Percentiles rank a stretch among this genome's conserved stretches.
These are phyloP conservation scores for Cataglyphis rosenhaueri DNA, from an alignment of 2,888 invertebrate genomes.

Conservation along the genomic window DNA sequence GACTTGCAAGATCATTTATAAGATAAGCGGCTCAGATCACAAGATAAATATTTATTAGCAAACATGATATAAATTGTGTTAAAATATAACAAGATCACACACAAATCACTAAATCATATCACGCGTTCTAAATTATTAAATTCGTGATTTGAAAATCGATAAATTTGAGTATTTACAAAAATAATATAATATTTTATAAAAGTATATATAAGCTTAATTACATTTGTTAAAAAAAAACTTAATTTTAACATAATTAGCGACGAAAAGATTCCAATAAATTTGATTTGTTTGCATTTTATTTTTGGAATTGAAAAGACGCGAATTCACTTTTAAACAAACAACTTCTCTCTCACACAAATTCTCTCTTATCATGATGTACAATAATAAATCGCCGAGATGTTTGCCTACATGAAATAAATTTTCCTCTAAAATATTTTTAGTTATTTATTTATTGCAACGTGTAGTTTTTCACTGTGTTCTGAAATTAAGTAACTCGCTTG, in stretches of 20 bases:
- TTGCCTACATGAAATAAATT: constrained; percentile 1
- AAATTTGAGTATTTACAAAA: constrained; percentile 3
- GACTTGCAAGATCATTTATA: neutral
- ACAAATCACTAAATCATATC: neutral
- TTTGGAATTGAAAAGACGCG: neutral
- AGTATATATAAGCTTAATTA: neutral
- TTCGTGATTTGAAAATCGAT: neutral
- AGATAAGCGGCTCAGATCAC: neutral
- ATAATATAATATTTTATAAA: neutral
- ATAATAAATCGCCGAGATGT: neutral
- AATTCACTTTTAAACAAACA: neutral
- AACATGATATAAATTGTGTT: neutral
- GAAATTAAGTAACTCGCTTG: neutral
- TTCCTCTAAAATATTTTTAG: neutral
- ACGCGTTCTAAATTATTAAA: neutral
- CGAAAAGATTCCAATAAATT: neutral
- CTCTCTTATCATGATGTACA: neutral
- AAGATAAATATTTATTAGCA: neutral
- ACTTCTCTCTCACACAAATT: constrained; percentile 11
- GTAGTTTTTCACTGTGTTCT: neutral
- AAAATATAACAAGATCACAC: neutral
- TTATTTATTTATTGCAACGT: neutral
- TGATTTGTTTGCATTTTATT: neutral
- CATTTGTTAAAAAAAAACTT: neutral
- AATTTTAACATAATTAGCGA: constrained; percentile 10